Percentiles rank a stretch among this genome's conserved stretches.
phyloP scores from a whole-genome alignment of 2,113 vertebrate genomes.

The Baryphthengus martii region DNA sequence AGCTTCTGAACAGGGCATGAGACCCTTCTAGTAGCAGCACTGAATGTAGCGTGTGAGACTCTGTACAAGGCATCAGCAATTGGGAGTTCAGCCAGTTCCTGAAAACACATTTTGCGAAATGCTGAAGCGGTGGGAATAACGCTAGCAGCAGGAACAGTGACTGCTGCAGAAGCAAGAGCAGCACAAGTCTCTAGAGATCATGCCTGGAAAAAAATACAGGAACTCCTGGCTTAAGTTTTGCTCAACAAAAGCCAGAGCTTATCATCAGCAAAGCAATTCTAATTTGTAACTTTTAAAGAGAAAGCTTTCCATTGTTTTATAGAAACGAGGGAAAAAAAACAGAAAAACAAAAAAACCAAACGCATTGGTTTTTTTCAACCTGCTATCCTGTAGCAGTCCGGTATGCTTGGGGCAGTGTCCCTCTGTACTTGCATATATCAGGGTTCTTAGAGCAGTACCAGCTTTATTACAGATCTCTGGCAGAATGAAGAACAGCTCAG shows the following conservation, averaged over 20 bases:
- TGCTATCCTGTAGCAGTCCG: neutral
- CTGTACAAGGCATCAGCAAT: neutral
- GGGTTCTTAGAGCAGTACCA: neutral
- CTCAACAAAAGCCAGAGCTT: constrained; percentile 60
- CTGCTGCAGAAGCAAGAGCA: constrained; percentile 44
- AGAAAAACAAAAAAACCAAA: neutral
- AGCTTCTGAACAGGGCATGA: neutral
- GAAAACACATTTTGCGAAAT: neutral
- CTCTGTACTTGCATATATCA: neutral
- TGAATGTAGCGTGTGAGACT: neutral
- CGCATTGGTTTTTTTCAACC: neutral
- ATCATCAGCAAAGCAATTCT: constrained; percentile 51
- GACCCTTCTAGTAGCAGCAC: neutral
- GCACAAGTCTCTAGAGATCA: constrained; percentile 6
- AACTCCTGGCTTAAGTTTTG: constrained; percentile 39
- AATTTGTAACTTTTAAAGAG: constrained; percentile 28
- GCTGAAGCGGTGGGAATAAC: constrained; percentile 19
- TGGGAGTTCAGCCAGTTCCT: constrained; percentile 14
- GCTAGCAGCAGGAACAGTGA: constrained; percentile 25
- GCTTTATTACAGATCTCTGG: neutral
- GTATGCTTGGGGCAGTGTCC: neutral
- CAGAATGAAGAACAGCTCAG: neutral
- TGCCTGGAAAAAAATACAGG: constrained; percentile 53
- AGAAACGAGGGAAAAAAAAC: neutral
- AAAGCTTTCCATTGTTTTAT: constrained; percentile 36